phyloP scores from a whole-genome alignment of 2,113 vertebrate species.

The Microcebus griseorufus region DNA sequence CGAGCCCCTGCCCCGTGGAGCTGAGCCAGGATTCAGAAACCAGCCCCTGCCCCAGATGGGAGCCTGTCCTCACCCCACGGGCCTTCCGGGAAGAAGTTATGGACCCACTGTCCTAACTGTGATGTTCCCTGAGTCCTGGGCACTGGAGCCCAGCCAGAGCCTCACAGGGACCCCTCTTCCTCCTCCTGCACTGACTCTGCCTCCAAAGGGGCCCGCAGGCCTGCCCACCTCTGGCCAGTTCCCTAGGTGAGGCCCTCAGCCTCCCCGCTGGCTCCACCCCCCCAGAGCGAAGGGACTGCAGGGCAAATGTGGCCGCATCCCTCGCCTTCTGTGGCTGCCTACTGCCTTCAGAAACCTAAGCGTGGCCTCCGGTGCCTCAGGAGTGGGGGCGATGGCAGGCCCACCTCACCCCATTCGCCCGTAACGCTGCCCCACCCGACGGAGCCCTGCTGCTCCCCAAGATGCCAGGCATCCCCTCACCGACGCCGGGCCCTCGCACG shows the following conservation, averaged over 20 bases:
- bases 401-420: accelerated
- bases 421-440: not conserved
- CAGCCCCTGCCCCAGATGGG: not conserved
- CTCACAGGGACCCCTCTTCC: not conserved
- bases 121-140: not conserved
- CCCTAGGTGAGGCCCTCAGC: not conserved
- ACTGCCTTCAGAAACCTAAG: not conserved
- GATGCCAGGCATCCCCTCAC: not conserved
- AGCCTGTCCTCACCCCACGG: not conserved
- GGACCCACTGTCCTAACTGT: not conserved
- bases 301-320: accelerated
- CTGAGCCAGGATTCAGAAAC: not conserved
- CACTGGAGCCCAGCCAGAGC: not conserved
- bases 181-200: not conserved
- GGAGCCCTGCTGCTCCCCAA: too few relatives aligned
- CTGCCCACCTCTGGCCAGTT: too few relatives aligned
- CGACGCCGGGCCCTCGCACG: accelerated
- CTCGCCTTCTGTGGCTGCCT: not conserved
- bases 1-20: not conserved
- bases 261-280: not conserved
- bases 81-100: not conserved
- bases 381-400: not conserved
- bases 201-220: not conserved
- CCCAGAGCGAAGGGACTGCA: not conserved
- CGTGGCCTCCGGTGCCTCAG: not conserved